Percentiles rank a stretch among this genome's conserved stretches.
These are phyloP conservation scores for Coptotermes formosanus DNA, from an alignment of 1,140 invertebrate genomes.

Conservation along the genomic window DNA sequence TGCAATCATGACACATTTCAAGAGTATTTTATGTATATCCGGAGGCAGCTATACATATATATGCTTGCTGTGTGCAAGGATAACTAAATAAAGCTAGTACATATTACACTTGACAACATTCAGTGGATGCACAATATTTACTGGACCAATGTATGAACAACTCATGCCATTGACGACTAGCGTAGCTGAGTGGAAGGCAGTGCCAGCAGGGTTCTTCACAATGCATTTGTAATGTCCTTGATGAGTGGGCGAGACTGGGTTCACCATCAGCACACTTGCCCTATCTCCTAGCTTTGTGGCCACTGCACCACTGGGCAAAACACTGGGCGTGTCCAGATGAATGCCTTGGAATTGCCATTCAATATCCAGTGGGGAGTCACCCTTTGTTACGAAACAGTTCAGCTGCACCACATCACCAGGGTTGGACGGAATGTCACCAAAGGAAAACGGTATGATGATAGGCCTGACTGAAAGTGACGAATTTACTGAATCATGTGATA, in stretches of 20 bases:
- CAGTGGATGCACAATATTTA: background rate
- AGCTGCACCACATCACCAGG: constrained; percentile 66
- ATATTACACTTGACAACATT: background rate
- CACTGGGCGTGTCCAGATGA: background rate
- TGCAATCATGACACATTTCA: too few relatives aligned
- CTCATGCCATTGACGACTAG: constrained; percentile 68
- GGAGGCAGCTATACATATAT: background rate
- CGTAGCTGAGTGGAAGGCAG: constrained; percentile 61
- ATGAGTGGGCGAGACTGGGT: constrained; percentile 65
- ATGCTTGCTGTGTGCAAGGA: background rate
- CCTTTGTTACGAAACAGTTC: constrained; percentile 56
- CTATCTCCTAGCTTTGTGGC: constrained; percentile 47
- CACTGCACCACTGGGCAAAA: background rate
- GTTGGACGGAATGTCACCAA: constrained; percentile 59
- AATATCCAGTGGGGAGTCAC: constrained; percentile 51
- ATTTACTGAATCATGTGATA: too few relatives aligned
- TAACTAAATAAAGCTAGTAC: background rate
- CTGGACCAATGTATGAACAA: background rate
- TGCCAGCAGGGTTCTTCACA: constrained; percentile 67
- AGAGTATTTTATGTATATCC: too few relatives aligned
- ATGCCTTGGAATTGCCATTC: constrained; percentile 45
- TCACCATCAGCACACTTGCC: constrained; percentile 68
- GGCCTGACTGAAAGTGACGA: constrained; percentile 54
- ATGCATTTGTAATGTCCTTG: constrained; percentile 70
- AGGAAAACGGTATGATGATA: constrained; percentile 66